phyloP scores from a whole-genome alignment of 1,140 invertebrate genomes.

The Macrobrachium nipponense region DNA sequence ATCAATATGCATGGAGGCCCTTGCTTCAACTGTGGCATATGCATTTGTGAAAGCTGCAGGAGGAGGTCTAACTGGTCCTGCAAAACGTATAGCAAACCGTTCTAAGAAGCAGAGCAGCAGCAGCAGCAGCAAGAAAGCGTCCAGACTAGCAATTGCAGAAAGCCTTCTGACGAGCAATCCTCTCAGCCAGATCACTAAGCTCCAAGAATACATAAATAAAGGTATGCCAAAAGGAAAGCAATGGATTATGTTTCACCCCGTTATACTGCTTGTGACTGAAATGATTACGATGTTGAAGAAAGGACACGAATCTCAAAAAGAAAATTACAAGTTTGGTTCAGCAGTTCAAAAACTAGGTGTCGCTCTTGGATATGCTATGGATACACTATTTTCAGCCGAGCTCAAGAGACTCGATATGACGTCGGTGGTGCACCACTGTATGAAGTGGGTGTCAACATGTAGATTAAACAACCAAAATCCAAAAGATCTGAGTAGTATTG shows the following conservation, averaged over 20 bases:
- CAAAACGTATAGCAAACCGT: not conserved
- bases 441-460: conserved; percentile 59
- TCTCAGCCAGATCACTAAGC: no score
- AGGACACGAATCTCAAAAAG: not conserved
- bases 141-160: no score
- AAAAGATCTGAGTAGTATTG: conserved; percentile 35
- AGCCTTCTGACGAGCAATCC: no score
- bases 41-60: conserved; percentile 4
- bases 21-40: not conserved
- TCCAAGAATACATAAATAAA: no score
- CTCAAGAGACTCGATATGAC: conserved; percentile 43
- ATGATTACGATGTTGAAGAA: no score
- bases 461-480: conserved; percentile 48
- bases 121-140: no score
- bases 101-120: not conserved
- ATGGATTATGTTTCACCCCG: no score
- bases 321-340: conserved; percentile 27
- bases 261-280: no score
- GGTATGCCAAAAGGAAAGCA: no score
- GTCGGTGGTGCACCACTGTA: conserved; percentile 42
- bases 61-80: not conserved
- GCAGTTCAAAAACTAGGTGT: conserved; percentile 39
- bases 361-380: conserved; percentile 47
- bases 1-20: not conserved
- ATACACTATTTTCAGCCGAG: conserved; percentile 28